Evolutionary conservation across 92 coral and sea anemone genomes (phyloP).

Genomic region (Zoanthus solanderi): DNA sequence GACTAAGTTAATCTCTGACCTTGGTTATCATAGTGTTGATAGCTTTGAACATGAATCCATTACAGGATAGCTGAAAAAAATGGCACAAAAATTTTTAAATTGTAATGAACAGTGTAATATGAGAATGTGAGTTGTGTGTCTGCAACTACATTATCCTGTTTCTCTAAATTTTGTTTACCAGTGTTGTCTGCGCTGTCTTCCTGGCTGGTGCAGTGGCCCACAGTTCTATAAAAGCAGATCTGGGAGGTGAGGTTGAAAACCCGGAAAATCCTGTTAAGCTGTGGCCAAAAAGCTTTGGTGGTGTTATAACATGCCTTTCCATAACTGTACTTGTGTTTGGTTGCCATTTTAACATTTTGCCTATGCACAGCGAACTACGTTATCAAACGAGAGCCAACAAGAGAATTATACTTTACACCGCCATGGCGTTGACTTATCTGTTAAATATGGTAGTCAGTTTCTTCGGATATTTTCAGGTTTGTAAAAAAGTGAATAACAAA

Average conservation of each 20-base stretch:
- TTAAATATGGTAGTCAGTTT: slow-evolving; percentile 81
- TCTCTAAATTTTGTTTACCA: background rate
- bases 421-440: slow-evolving; percentile 78
- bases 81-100: no score
- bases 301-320: slow-evolving; percentile 75
- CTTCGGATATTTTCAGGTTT: slow-evolving; percentile 86
- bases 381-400: slow-evolving; percentile 85
- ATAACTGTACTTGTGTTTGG: slow-evolving; percentile 81
- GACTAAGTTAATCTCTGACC: no score
- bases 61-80: no score
- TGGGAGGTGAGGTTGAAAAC: slow-evolving; percentile 74
- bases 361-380: slow-evolving; percentile 87
- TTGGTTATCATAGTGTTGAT: no score
- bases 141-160: no score
- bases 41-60: no score
- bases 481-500: background rate
- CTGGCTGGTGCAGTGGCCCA: slow-evolving; percentile 73
- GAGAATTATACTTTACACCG: slow-evolving; percentile 81
- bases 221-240: slow-evolving; percentile 58
- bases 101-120: no score
- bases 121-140: background rate
- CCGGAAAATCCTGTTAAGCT: slow-evolving; percentile 73
- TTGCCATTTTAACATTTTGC: slow-evolving; percentile 91
- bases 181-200: slow-evolving; percentile 82
- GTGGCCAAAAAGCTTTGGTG: slow-evolving; percentile 86